Conservation (phyloP, 1,140 invertebrate species). For the Pomacea maculata region DNA sequence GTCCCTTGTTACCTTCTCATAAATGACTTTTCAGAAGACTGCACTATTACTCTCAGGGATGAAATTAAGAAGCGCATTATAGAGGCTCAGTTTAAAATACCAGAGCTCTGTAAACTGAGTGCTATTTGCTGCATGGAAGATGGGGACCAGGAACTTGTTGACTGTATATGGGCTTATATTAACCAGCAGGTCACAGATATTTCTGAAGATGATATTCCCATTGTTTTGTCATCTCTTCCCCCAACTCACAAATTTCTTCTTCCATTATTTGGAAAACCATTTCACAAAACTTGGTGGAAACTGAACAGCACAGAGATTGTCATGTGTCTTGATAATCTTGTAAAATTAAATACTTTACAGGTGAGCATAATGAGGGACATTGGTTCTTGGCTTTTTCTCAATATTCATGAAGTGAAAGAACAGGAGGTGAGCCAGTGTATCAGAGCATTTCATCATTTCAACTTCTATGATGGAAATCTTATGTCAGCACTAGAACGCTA, state of each 20-base stretch:
- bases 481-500: constrained; percentile 73
- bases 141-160: constrained; percentile 66
- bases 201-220: constrained; percentile 70
- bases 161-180: constrained; percentile 78
- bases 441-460: constrained; percentile 34
- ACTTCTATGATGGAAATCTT: constrained; percentile 62
- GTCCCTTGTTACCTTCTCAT: constrained; percentile 36
- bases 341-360: constrained; percentile 64
- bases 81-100: constrained; percentile 72
- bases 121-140: constrained; percentile 56
- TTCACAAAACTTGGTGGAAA: constrained; percentile 71
- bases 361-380: constrained; percentile 66
- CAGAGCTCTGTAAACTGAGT: constrained; percentile 72
- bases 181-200: constrained; percentile 71
- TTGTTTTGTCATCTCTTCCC: constrained; percentile 71
- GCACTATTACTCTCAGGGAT: constrained; percentile 31
- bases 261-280: constrained; percentile 72
- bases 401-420: constrained; percentile 73
- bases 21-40: constrained; percentile 31
- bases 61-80: constrained; percentile 46
- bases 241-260: constrained; percentile 72
- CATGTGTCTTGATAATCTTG: constrained; percentile 68
- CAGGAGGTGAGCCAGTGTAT: constrained; percentile 72
- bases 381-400: constrained; percentile 72
- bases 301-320: constrained; percentile 69